These are phyloP conservation scores for Apeira syringaria DNA, from an alignment of 2,888 invertebrate genomes.

Conservation along the genomic window DNA sequence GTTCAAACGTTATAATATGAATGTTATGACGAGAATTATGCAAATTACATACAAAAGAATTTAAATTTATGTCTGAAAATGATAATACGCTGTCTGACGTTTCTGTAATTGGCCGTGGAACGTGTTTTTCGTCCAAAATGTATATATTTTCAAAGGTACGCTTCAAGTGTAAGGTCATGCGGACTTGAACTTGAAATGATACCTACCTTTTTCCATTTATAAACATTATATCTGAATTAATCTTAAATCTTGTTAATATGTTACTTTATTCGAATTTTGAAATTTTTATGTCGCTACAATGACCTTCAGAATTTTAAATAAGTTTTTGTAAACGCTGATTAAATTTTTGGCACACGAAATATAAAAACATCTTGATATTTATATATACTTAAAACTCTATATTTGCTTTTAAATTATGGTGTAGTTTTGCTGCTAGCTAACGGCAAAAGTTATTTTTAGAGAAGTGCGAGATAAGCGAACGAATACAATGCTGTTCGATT, in stretches of 20 bases:
- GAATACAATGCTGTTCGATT: too few relatives aligned
- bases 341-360: too few relatives aligned
- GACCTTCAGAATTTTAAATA: conserved; percentile 11
- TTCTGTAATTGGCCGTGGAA: conserved; percentile 34
- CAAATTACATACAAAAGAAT: conserved; percentile 54
- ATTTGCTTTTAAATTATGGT: too few relatives aligned
- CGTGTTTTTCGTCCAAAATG: conserved; percentile 32
- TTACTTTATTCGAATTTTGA: conserved; percentile 6
- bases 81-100: conserved; percentile 33
- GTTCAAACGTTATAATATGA: conserved; percentile 26
- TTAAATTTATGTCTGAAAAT: conserved; percentile 46
- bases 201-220: conserved; percentile 6
- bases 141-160: conserved; percentile 30
- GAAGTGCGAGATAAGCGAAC: too few relatives aligned
- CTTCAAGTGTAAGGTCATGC: conserved; percentile 25
- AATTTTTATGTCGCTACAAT: conserved; percentile 9
- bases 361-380: too few relatives aligned
- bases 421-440: too few relatives aligned
- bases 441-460: too few relatives aligned
- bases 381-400: too few relatives aligned
- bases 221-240: too few relatives aligned
- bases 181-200: conserved; percentile 15
- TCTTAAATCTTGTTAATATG: neutral
- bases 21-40: conserved; percentile 32
- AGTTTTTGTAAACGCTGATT: neutral